Base-by-base conservation (phyloP, 64 coral and sea anemone species). In the Stylophora pistillata region DNA sequence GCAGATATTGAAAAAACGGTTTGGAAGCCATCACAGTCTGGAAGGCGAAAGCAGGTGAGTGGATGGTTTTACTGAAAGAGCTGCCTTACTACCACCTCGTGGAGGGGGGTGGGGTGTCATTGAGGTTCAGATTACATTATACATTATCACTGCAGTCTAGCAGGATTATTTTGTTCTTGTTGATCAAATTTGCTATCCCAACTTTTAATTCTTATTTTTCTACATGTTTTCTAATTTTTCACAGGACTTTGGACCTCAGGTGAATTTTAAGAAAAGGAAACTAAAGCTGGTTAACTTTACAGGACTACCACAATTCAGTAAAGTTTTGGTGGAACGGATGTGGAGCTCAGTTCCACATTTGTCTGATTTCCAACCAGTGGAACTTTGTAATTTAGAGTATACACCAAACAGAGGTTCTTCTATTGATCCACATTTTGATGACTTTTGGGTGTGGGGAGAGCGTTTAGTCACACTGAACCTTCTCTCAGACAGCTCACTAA, bases 161-260 rank as follows among this genome's bases (percentile, higher is more conserved):
- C n/a, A n/a, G n/a, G n/a, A n/a, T n/a, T n/a, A n/a, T n/a, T 47
- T 47, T 47, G 37, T 47, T 47, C 37, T 7, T 47, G 37, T 4
- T 4, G 37, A 47, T 47, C 3, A 47, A 47, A 47, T 47, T 47
- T 47, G 37, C 37, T 7, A 47, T 7, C 37, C 37, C 3, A 47
- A 47, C 37, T 4, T 47, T 47, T 47, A 47, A 4, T 47, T 78
- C 23, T 25, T 31, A 20, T 82, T 64, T 52, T 53, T 73, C 56
- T 29, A 1, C 20, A 31, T 80, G 26, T 80, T 1, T 16, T 71
- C 56, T 64, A 4, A 30, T 69, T 65, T 34, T 31, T 86, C 58
- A 26, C 77, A 99, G 97, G 97, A 99, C 82, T 99, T 93, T 93
- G 97, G 97, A 25, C 97, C 97, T 66, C 94, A 99, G 83, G 97